Conservation (phyloP, 2,888 invertebrate genomes). For the Mesorhabditis spiculigera region DNA sequence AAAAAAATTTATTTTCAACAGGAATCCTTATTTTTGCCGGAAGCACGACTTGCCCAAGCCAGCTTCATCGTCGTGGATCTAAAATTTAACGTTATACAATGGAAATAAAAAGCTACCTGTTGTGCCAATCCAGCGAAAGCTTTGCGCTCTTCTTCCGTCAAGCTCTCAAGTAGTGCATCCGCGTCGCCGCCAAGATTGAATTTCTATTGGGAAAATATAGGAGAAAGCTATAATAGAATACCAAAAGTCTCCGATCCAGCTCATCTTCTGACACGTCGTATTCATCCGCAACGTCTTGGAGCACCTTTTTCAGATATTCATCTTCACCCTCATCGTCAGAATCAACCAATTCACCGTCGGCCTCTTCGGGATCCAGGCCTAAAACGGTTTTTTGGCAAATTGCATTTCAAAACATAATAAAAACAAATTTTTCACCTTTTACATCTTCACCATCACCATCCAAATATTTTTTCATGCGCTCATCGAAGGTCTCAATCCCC, state of each 20-base stretch:
- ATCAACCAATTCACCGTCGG: conserved; percentile 1
- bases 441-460: neutral
- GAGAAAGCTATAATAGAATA: neutral
- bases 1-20: too few species aligned
- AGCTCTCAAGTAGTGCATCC: neutral
- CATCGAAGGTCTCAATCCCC: neutral
- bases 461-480: neutral
- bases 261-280: neutral
- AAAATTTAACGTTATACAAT: too few species aligned
- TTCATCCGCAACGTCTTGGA: neutral
- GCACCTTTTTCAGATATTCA: neutral
- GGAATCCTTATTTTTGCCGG: too few species aligned
- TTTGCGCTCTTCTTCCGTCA: neutral
- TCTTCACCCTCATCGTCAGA: neutral
- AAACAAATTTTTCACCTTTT: neutral
- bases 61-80: too few species aligned
- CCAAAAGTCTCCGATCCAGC: neutral
- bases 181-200: neutral
- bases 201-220: neutral
- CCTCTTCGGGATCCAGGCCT: neutral
- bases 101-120: neutral
- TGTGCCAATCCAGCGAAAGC: neutral
- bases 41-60: too few species aligned
- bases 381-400: neutral
- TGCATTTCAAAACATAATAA: neutral